These are phyloP conservation scores for Steatocranus sp. DNA, from an alignment of 2,797 vertebrate genomes.

Conservation along the genomic window DNA sequence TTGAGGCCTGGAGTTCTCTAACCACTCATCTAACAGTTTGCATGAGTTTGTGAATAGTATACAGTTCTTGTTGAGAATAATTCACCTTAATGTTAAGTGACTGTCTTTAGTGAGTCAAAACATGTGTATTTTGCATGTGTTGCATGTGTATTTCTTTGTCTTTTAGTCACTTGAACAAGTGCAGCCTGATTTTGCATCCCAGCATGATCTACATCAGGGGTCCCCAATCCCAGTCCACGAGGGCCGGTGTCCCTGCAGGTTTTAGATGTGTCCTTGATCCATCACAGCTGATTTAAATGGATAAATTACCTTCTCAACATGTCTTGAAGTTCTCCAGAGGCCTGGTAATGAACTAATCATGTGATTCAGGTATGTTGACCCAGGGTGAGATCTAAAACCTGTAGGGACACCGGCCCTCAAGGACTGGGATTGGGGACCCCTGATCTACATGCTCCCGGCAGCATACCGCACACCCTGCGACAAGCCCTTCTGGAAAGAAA, in stretches of 20 bases:
- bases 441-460: not conserved
- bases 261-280: no score
- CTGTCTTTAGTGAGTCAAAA: not conserved
- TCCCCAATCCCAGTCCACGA: no score
- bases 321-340: no score
- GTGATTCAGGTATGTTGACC: no score
- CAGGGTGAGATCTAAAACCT: no score
- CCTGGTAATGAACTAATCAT: no score
- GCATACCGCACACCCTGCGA: not conserved
- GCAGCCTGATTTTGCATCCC: not conserved
- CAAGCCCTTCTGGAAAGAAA: not conserved
- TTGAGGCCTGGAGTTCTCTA: rapidly evolving
- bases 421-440: no score
- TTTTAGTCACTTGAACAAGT: not conserved
- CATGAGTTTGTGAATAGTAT: not conserved
- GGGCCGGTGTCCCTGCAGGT: no score
- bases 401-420: no score
- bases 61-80: not conserved
- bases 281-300: no score
- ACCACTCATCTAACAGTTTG: rapidly evolving
- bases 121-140: not conserved
- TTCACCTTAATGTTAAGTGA: not conserved
- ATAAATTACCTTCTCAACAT: no score
- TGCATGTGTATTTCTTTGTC: not conserved
- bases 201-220: not conserved